phyloP scores from a whole-genome alignment of 2,888 invertebrate species.

The Andrena chrysosceles region DNA sequence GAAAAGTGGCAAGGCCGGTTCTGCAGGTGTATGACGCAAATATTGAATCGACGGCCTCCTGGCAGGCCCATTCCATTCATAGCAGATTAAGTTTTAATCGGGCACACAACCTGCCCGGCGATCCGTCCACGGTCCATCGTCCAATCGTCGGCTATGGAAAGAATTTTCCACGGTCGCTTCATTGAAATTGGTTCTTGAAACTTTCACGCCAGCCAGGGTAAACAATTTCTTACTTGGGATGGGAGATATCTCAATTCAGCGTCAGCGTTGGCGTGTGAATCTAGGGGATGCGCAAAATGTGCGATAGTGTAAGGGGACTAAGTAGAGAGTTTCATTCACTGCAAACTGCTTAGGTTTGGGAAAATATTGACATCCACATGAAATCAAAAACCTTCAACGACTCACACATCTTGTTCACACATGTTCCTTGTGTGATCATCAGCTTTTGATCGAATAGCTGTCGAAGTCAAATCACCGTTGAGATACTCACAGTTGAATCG shows the following conservation, averaged over 20 bases:
- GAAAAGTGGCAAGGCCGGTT: conserved; percentile 48
- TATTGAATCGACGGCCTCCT: conserved; percentile 25
- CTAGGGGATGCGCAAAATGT: neutral
- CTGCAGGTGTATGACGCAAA: conserved; percentile 37
- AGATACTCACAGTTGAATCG: too few relatives aligned
- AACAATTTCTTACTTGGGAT: neutral
- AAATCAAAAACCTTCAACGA: too few relatives aligned
- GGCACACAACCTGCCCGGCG: neutral
- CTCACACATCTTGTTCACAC: too few relatives aligned
- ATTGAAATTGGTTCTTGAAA: neutral
- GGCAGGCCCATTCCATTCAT: conserved; percentile 35
- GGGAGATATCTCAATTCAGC: neutral
- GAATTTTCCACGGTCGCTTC: conserved; percentile 1
- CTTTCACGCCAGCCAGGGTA: neutral
- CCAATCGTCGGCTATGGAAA: conserved; percentile 9
- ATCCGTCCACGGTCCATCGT: neutral
- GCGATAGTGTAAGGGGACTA: too few relatives aligned
- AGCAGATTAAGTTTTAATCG: conserved; percentile 36
- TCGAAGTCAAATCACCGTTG: too few relatives aligned
- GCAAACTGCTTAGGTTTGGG: too few relatives aligned
- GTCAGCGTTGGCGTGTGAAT: neutral
- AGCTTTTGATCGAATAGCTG: too few relatives aligned
- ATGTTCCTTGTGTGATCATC: too few relatives aligned
- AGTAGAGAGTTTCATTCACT: neutral
- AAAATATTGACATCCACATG: too few relatives aligned